Base-by-base conservation (phyloP, 2,888 invertebrate genomes). In the Anodontia alba region DNA sequence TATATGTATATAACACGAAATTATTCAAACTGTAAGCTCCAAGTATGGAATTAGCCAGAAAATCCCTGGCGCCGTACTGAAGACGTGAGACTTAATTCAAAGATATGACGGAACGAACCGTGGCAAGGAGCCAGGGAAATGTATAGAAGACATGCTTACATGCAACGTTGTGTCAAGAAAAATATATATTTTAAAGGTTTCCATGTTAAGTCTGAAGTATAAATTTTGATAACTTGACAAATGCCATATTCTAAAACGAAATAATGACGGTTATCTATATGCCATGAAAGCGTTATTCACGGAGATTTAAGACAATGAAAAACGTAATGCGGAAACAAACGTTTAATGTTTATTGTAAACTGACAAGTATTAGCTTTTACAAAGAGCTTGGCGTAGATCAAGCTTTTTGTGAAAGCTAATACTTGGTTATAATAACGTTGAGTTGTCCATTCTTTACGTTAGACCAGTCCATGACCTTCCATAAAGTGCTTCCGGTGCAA, bases 1-100 rank as follows among this genome's bases (percentile, higher is more conserved):
- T 85, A 83, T 81, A 85, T 83, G 80, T 83, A 82, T 85, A 85
- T 85, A 85, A 85, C 85, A 81, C 76, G 68, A 76, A 82, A 85
- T 85, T 85, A 85, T 85, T 85, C 85, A 82, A 78, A 80, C 73
- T 67, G 69, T 72, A 73, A 69, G 73, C 43, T 68, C 71, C 76
- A 80, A 69, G 72, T 46, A 31, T 76, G 79, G 83, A 78, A 85
- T 85, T 85, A 85, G 73, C 69, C 74, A 17, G 62, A 74, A 72
- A 54, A 67, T 38, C 57, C 29, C 49, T 80, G 85, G 85, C 85
- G 85, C 85, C 85, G 62, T 46, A 12, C 51, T 66, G 51, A 85
- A 81, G 73, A 72, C 49, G 49, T 71, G 70, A 26, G 77, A 49
- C 81, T 82, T 82, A 78, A 46, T 46, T 46, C 46, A 46, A 46